Conservation (phyloP, 2,888 invertebrate genomes). For the Hydrotaea cyrtoneurina region DNA sequence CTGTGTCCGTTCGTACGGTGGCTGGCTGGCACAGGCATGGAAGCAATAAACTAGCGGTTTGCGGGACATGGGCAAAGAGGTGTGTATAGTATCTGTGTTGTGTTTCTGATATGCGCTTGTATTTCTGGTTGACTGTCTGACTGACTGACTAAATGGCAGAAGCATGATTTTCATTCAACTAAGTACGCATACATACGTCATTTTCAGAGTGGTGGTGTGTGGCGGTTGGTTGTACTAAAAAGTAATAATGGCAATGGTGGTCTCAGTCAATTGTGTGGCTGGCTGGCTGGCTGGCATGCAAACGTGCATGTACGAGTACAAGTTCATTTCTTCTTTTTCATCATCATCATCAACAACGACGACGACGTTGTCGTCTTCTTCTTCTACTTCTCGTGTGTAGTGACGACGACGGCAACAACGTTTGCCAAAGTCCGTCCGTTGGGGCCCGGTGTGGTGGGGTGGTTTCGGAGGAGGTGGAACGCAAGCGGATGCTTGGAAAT, state of each 20-base stretch:
- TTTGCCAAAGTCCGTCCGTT: slow-evolving; percentile 24
- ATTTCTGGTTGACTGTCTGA: slow-evolving; percentile 14
- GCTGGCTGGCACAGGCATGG: neutral
- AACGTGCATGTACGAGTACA: slow-evolving; percentile 45
- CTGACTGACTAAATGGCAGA: slow-evolving; percentile 37
- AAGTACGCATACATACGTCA: slow-evolving; percentile 69
- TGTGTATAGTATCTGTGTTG: neutral
- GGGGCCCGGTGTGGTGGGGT: neutral
- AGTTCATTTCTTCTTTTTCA: slow-evolving; percentile 28
- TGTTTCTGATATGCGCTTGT: neutral
- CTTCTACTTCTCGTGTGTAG: neutral
- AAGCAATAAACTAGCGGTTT: neutral
- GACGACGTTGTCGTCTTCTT: slow-evolving; percentile 10
- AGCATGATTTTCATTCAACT: slow-evolving; percentile 69
- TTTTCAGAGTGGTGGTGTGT: slow-evolving; percentile 47
- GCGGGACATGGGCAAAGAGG: neutral
- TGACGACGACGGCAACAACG: slow-evolving; percentile 18
- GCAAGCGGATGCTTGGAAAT: slow-evolving; percentile 44
- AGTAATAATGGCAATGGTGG: slow-evolving; percentile 55
- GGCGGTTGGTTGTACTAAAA: slow-evolving; percentile 46
- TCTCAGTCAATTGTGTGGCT: slow-evolving; percentile 46
- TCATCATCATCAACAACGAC: neutral
- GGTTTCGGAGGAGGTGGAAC: slow-evolving; percentile 2
- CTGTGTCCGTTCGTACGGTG: neutral
- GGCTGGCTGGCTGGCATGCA: slow-evolving; percentile 38